Percentiles rank a stretch among this genome's conserved stretches.
Evolutionary conservation across 2,797 vertebrate species (phyloP).

Genomic region (Thaleichthys pacificus): DNA sequence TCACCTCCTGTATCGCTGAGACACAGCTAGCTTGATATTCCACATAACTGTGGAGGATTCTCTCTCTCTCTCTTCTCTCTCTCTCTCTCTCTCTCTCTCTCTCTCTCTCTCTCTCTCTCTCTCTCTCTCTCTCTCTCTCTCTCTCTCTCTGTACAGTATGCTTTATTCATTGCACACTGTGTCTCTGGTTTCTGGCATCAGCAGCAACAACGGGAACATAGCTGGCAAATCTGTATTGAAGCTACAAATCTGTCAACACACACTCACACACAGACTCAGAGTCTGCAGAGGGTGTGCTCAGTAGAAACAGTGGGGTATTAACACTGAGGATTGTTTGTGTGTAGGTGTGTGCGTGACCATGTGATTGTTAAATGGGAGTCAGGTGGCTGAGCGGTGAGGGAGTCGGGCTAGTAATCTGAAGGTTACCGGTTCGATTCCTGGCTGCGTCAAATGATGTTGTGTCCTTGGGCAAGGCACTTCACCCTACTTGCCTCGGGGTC

Average conservation of each 20-base stretch:
- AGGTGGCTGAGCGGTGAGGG: too few species aligned
- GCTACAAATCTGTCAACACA: not conserved
- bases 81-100: not conserved
- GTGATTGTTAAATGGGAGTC: too few species aligned
- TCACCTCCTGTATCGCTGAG: constrained; percentile 1
- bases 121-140: not conserved
- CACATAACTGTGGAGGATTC: not conserved
- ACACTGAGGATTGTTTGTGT: not conserved
- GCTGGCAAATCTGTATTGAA: not conserved
- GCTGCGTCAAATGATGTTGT: too few species aligned
- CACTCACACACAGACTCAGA: not conserved
- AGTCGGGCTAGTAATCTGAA: too few species aligned
- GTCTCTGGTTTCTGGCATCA: not conserved
- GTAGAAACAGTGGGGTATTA: not conserved
- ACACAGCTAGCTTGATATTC: not conserved
- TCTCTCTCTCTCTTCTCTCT: not conserved
- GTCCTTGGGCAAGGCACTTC: too few species aligned
- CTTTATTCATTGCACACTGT: too few species aligned
- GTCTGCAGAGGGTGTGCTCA: not conserved
- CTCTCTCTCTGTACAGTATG: not conserved
- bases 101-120: not conserved
- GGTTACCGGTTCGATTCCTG: too few species aligned
- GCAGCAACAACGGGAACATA: not conserved
- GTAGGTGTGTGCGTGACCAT: not conserved
- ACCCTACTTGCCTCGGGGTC: too few species aligned